phyloP scores from a whole-genome alignment of 2,888 invertebrate species.

The Chrysomela aeneicollis region DNA sequence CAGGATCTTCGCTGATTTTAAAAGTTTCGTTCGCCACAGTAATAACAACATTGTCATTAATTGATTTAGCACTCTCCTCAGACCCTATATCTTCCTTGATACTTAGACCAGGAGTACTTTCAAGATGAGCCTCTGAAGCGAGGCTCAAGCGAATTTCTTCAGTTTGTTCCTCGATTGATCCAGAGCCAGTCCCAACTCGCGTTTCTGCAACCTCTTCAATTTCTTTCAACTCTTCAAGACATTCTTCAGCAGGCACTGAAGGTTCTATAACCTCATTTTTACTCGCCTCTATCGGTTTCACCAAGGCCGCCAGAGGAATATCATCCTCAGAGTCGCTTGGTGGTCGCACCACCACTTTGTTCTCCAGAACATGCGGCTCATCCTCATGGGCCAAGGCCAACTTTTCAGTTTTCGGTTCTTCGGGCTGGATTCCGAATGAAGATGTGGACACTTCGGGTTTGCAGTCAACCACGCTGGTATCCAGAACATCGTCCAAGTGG shows the following conservation, averaged over 20 bases:
- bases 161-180: too few species aligned
- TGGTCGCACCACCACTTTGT: constrained; percentile 39
- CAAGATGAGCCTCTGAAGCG: too few species aligned
- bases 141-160: too few species aligned
- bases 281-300: constrained; percentile 24
- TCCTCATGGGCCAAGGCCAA: constrained; percentile 38
- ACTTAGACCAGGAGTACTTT: background rate
- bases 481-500: constrained; percentile 34
- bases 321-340: constrained; percentile 43
- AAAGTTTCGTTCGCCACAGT: background rate
- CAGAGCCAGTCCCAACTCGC: too few species aligned
- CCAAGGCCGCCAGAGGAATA: constrained; percentile 39
- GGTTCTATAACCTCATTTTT: background rate
- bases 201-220: too few species aligned
- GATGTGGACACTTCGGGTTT: constrained; percentile 26
- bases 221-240: background rate
- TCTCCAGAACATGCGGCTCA: constrained; percentile 49
- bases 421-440: too few species aligned
- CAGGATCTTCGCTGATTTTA: background rate
- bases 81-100: background rate
- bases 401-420: constrained; percentile 10
- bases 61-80: background rate
- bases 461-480: constrained; percentile 31
- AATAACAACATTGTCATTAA: background rate
- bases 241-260: background rate